phyloP scores from a whole-genome alignment of 2,797 vertebrate species.

The Poeciliopsis paucimaculata region DNA sequence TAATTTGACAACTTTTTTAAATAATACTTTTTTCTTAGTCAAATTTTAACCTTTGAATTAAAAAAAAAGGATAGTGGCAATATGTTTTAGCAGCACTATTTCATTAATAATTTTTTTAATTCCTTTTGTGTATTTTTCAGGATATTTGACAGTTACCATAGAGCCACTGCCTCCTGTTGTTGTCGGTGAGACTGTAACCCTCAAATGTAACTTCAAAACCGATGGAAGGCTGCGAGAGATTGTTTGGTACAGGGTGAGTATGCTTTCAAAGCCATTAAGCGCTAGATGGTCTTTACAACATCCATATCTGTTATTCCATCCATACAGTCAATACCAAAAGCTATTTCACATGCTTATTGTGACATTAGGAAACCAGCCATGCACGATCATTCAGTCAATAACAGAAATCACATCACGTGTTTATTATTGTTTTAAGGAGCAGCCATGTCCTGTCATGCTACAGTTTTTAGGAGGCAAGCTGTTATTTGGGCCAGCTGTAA shows the following conservation, averaged over 20 bases:
- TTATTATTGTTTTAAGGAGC: slow-evolving; percentile 27
- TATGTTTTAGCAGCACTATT: neutral
- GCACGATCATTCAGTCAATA: slow-evolving; percentile 6
- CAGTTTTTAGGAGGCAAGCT: slow-evolving; percentile 41
- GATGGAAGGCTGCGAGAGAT: slow-evolving; percentile 97
- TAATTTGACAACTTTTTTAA: neutral
- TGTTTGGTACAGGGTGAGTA: slow-evolving; percentile 98
- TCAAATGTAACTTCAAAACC: slow-evolving; percentile 99
- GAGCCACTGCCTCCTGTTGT: slow-evolving; percentile 97
- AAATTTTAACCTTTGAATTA: neutral
- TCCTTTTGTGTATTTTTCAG: slow-evolving; percentile 71
- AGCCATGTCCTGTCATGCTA: slow-evolving; percentile 31
- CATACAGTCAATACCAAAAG: slow-evolving; percentile 15
- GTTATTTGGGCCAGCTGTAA: slow-evolving; percentile 61
- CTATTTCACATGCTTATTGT: slow-evolving; percentile 26
- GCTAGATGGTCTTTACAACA: neutral
- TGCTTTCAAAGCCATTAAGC: slow-evolving; percentile 24
- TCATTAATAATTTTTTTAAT: neutral
- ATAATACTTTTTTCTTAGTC: neutral
- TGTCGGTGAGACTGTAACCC: slow-evolving; percentile 94
- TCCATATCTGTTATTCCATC: slow-evolving; percentile 24
- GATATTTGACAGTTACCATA: slow-evolving; percentile 97
- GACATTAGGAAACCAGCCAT: slow-evolving; percentile 18
- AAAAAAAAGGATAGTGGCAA: neutral
- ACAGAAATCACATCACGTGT: slow-evolving; percentile 20